Percentiles rank a stretch among this genome's conserved stretches.
Evolutionary conservation across 92 coral and sea anemone species (phyloP).

Genomic region (Porites divaricata): DNA sequence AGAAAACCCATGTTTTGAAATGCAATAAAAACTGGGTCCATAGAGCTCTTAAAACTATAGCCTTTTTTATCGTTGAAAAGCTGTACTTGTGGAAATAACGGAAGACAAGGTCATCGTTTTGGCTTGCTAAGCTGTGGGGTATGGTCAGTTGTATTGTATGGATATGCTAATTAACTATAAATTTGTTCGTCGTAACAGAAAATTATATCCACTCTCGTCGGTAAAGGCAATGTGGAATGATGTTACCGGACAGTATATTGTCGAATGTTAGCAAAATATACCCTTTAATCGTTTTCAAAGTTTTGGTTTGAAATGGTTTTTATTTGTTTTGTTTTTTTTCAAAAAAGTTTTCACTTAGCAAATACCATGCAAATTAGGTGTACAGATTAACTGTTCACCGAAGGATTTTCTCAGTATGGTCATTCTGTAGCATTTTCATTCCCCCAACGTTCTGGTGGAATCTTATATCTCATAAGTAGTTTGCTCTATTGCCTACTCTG

Average conservation of each 20-base stretch:
- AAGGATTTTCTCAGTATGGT: too few species aligned
- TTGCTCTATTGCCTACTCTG: too few species aligned
- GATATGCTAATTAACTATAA: conserved; percentile 1
- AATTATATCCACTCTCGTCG: neutral
- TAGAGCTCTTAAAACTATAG: neutral
- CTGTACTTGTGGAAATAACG: neutral
- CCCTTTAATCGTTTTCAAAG: neutral
- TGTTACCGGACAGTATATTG: neutral
- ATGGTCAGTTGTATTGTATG: too few species aligned
- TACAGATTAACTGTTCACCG: too few species aligned
- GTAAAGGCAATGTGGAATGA: neutral
- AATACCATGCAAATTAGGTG: too few species aligned
- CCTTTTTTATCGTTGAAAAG: neutral
- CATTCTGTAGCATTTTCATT: too few species aligned
- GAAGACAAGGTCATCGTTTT: neutral
- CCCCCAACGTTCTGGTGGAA: too few species aligned
- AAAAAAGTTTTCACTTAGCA: too few species aligned
- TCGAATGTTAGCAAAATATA: neutral
- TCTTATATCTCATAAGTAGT: too few species aligned
- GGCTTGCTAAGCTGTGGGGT: neutral
- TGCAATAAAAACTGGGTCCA: neutral
- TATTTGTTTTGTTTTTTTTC: too few species aligned
- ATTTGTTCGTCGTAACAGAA: neutral
- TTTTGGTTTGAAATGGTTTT: neutral
- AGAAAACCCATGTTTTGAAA: neutral